These are phyloP conservation scores for Botia kubotai DNA, from an alignment of 2,797 vertebrate genomes.

Conservation along the genomic window DNA sequence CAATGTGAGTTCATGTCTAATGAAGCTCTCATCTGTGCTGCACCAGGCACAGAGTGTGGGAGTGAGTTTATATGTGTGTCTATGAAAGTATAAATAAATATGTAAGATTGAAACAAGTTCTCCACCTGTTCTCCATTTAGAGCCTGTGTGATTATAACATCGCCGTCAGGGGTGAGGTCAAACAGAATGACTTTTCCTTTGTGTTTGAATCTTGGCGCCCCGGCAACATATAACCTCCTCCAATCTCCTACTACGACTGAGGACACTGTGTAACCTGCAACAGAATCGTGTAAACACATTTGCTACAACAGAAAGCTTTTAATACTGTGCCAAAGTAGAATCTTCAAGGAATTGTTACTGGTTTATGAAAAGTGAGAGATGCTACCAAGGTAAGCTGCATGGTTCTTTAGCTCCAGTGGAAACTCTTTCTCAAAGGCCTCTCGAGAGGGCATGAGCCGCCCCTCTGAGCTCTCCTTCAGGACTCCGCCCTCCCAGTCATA, in stretches of 20 bases:
- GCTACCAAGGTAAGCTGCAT: constrained; percentile 91
- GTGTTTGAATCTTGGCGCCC: constrained; percentile 94
- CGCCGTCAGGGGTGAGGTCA: constrained; percentile 78
- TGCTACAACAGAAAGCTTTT: neutral
- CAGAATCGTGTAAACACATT: constrained; percentile 4
- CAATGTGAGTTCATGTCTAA: constrained; percentile 10
- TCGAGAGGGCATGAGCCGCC: constrained; percentile 78
- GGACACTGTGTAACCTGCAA: constrained; percentile 90
- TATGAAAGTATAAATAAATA: neutral
- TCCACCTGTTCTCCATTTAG: constrained; percentile 91
- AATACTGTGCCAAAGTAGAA: neutral
- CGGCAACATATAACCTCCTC: constrained; percentile 83
- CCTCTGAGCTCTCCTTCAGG: constrained; percentile 80
- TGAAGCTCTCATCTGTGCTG: constrained; percentile 1
- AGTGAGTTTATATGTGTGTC: neutral
- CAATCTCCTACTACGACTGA: constrained; percentile 83
- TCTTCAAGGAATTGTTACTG: neutral
- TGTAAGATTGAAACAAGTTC: neutral
- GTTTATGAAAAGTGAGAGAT: neutral
- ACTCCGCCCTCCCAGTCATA: constrained; percentile 95
- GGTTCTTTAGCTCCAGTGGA: constrained; percentile 88
- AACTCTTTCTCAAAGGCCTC: constrained; percentile 89
- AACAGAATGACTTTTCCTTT: constrained; percentile 95
- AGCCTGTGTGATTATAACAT: constrained; percentile 84
- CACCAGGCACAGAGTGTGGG: neutral